Evolutionary conservation across 2,113 vertebrate species (phyloP).

Genomic region (Corythornis vintsioides): DNA sequence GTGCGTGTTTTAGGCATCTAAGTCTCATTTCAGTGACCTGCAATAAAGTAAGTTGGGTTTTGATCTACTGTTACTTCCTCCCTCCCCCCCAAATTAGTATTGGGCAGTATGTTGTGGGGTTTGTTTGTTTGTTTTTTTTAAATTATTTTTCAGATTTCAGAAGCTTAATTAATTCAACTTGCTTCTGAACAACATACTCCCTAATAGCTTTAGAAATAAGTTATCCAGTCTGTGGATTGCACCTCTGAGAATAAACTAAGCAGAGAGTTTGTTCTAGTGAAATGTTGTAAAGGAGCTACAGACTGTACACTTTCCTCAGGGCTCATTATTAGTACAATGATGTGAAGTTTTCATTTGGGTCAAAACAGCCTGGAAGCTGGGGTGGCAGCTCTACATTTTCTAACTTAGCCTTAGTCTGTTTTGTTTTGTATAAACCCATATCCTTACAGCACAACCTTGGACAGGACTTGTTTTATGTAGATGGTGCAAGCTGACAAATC

Average conservation of each 20-base stretch:
- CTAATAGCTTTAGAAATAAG: not conserved
- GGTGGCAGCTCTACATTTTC: not conserved
- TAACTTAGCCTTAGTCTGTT: not conserved
- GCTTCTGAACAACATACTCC: not conserved
- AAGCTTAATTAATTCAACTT: not conserved
- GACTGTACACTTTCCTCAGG: not conserved
- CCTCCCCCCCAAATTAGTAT: not conserved
- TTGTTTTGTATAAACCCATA: not conserved
- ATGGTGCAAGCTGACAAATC: not conserved
- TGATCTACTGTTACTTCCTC: not conserved
- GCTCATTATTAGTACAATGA: not conserved
- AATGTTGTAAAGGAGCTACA: not conserved
- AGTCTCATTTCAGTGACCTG: not conserved
- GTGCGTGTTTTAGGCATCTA: not conserved
- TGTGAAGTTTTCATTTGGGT: not conserved
- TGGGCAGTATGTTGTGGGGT: not conserved
- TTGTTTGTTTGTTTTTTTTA: not conserved
- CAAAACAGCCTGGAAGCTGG: not conserved
- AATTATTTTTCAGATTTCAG: slow-evolving; percentile 3
- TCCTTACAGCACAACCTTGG: not conserved
- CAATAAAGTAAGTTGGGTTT: not conserved
- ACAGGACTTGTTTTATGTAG: not conserved
- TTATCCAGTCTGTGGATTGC: not conserved
- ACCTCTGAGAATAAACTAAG: not conserved
- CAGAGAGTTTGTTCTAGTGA: not conserved